Base-by-base conservation (phyloP, 2,888 invertebrate species). In the Tethea ocularis region DNA sequence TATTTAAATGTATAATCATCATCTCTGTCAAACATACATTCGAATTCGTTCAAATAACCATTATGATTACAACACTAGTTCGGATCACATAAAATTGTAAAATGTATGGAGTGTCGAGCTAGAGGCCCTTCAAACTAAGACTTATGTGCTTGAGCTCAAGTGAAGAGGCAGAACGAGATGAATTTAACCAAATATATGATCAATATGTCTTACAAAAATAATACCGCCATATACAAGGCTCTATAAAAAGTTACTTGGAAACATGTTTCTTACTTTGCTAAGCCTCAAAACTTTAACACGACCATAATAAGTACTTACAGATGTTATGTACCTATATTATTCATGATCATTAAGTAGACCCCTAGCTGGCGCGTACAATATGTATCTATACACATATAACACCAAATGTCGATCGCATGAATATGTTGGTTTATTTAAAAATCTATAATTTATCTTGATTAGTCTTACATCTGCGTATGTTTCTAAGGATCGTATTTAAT, bases 301-400 rank as follows among this genome's bases (percentile, higher is more conserved):
- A 29, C 29, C 29, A 29, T 29, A 29, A 33, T 13, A 33, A 13
- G 33, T 33, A 13, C 33, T 33, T 33, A 33, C 33, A 33, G 33
- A 33, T 29, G 29, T 29, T 29, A 8, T 29, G 0, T 29, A 10
- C n/a, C 33, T 20, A 57, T 33, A 57, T 51, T 29, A 33, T 11
- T 13, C 6, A 2, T 4, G 2, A 33, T n/a, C 1, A 38, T 41
- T n/a, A 5, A 15, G 15, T n/a, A 15, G 41, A 46, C 46, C 20
- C 10, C 46, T 46, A 46, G 46, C 46, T 20, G 6, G 46, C 46
- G 46, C 17, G 64, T 67, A 57, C 57, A 67, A 63, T 68, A n/a
- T n/a, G n/a, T n/a, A n/a, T n/a, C n/a, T 67, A 72, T 68, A 71
- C 57, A 72, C 68, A 78, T 70, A 67, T 68, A 72, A 58, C 70